Evolutionary conservation across 2,888 invertebrate species (phyloP).

Genomic region (Podotricha telesiphe): DNA sequence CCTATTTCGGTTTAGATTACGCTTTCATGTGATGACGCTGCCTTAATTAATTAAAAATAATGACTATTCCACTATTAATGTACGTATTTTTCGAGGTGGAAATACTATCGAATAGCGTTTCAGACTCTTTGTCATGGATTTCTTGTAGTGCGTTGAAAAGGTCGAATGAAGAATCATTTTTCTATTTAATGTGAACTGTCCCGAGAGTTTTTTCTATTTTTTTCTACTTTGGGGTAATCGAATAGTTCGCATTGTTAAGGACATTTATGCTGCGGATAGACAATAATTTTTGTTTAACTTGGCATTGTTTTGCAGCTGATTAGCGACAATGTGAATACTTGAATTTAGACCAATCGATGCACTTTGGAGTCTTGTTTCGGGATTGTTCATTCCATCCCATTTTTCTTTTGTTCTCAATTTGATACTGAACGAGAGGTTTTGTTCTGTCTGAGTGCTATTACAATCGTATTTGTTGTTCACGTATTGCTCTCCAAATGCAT

Average conservation of each 20-base stretch:
- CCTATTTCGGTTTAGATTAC: constrained; percentile 81
- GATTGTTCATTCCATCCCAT: constrained; percentile 54
- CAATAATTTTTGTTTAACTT: constrained; percentile 31
- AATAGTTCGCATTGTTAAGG: constrained; percentile 25
- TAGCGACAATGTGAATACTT: constrained; percentile 53
- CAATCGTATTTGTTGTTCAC: constrained; percentile 50
- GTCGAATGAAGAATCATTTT: constrained; percentile 27
- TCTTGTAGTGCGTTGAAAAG: constrained; percentile 25
- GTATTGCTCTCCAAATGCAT: constrained; percentile 48
- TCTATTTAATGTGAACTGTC: constrained; percentile 23
- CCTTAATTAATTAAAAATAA: constrained; percentile 68
- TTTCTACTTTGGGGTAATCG: constrained; percentile 28
- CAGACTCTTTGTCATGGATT: constrained; percentile 24
- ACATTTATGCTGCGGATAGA: constrained; percentile 25
- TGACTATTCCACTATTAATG: constrained; percentile 47
- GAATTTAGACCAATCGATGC: constrained; percentile 56
- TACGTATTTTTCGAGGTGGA: constrained; percentile 44
- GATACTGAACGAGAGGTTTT: constrained; percentile 52
- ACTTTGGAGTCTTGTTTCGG: constrained; percentile 57
- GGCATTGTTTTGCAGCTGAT: constrained; percentile 48
- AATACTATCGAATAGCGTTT: constrained; percentile 39
- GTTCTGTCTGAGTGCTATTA: constrained; percentile 56
- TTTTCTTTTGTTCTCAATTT: constrained; percentile 55
- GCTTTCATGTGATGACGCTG: constrained; percentile 69
- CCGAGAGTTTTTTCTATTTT: constrained; percentile 21